Evolutionary conservation across 2,888 invertebrate species (phyloP).

Genomic region (Caenorhabditis zanzibari): DNA sequence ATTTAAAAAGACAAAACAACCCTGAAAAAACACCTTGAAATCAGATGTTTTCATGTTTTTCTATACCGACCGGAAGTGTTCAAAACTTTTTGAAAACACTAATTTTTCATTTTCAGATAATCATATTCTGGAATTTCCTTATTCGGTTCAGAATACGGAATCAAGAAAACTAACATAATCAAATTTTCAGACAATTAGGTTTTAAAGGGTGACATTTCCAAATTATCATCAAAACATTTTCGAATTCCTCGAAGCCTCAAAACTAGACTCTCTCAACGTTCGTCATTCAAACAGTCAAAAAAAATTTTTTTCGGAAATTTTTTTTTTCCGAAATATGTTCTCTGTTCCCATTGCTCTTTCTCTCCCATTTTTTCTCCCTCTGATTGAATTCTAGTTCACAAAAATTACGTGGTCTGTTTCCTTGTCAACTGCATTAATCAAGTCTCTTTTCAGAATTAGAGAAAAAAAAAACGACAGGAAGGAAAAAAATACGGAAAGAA

Average conservation of each 20-base stretch:
- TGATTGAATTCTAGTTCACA: not conserved
- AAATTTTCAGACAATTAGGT: not conserved
- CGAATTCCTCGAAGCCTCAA: no score
- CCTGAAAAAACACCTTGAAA: no score
- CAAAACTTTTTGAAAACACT: no score
- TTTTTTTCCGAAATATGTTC: not conserved
- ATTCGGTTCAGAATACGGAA: not conserved
- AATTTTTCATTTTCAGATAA: no score
- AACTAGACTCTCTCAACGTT: no score
- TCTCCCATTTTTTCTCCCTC: not conserved
- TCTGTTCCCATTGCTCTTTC: conserved; percentile 8
- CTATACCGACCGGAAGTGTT: no score
- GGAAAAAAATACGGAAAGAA: not conserved
- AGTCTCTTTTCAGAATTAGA: conserved; percentile 18
- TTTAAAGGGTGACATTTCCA: not conserved
- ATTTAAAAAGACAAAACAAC: no score
- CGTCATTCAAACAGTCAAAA: not conserved
- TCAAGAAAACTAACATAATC: not conserved
- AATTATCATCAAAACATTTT: no score
- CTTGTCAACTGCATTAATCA: conserved; percentile 8
- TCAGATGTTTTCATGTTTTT: no score
- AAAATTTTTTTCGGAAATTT: no score
- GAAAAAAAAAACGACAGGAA: not conserved
- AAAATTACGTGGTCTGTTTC: conserved; percentile 3
- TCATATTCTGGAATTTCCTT: no score